phyloP scores from a whole-genome alignment of 2,888 invertebrate genomes.

The Drosophila basisetae region DNA sequence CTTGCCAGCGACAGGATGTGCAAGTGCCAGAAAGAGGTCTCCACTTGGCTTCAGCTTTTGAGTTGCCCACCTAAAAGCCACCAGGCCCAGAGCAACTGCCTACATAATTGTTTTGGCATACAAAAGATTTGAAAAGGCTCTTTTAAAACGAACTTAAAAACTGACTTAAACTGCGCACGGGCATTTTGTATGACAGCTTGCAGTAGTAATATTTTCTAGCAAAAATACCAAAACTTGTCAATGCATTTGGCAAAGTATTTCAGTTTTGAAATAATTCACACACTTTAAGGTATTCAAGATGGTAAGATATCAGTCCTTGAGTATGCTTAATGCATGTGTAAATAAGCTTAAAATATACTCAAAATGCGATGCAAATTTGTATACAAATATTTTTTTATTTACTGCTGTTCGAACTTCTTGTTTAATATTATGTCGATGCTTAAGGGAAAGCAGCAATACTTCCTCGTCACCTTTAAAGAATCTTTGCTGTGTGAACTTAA shows the following conservation, averaged over 20 bases:
- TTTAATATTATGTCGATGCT: background rate
- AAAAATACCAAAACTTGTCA: background rate
- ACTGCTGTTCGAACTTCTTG: background rate
- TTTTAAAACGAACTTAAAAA: constrained; percentile 28
- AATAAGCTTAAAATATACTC: background rate
- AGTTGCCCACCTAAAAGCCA: constrained; percentile 54
- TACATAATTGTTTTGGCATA: constrained; percentile 56
- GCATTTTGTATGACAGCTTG: background rate
- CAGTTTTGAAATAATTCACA: background rate
- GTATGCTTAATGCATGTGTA: background rate
- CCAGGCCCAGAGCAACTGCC: constrained; percentile 24
- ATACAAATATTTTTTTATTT: background rate
- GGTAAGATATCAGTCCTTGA: background rate
- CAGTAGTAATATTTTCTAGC: background rate
- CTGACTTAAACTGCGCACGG: constrained; percentile 15
- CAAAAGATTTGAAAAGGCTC: constrained; percentile 47
- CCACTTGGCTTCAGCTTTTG: constrained; percentile 62
- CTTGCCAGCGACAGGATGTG: constrained; percentile 76
- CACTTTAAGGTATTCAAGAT: background rate
- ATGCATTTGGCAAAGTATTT: background rate
- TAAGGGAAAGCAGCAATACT: background rate
- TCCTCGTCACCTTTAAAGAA: background rate
- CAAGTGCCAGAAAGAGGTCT: constrained; percentile 73
- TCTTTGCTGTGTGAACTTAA: constrained; percentile 14
- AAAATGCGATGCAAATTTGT: background rate